Conservation (phyloP, 1,140 invertebrate species). For the Drosophila serrata region DNA sequence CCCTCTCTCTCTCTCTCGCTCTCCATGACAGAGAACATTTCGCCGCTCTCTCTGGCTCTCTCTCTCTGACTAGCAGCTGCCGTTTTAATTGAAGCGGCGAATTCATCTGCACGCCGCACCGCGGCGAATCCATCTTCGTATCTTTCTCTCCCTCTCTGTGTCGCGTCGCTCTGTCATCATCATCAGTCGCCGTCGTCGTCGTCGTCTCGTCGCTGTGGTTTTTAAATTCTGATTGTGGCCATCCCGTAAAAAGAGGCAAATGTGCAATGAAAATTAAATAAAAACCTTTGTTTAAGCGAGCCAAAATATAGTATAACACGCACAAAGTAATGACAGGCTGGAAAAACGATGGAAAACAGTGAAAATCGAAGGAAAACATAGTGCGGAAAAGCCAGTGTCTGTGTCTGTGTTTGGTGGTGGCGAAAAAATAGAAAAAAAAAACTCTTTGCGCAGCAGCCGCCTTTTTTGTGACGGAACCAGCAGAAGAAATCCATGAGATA, state of each 20-base stretch:
- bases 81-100: conserved; percentile 35
- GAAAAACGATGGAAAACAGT: conserved; percentile 14
- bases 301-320: conserved; percentile 43
- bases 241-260: conserved; percentile 74
- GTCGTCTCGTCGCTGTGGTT: conserved; percentile 75
- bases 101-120: conserved; percentile 18
- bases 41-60: conserved; percentile 13
- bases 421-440: conserved; percentile 24
- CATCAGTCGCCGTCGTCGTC: conserved; percentile 70
- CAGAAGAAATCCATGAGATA: conserved; percentile 43
- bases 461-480: conserved; percentile 57
- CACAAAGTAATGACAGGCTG: conserved; percentile 18
- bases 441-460: conserved; percentile 78
- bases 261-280: conserved; percentile 53
- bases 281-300: conserved; percentile 22
- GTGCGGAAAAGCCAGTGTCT: conserved; percentile 32
- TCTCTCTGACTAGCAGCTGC: conserved; percentile 49
- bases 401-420: conserved; percentile 52
- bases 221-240: conserved; percentile 79
- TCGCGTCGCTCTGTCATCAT: conserved; percentile 69
- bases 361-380: conserved; percentile 9
- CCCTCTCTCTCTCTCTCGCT: conserved; percentile 32
- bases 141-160: conserved; percentile 50
- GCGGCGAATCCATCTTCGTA: conserved; percentile 29
- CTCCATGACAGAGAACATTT: conserved; percentile 4